Evolutionary conservation across 64 coral and sea anemone species (phyloP), one percentile per base, ranked within the genome.

Genomic region (Catalaphyllia jardinei): DNA sequence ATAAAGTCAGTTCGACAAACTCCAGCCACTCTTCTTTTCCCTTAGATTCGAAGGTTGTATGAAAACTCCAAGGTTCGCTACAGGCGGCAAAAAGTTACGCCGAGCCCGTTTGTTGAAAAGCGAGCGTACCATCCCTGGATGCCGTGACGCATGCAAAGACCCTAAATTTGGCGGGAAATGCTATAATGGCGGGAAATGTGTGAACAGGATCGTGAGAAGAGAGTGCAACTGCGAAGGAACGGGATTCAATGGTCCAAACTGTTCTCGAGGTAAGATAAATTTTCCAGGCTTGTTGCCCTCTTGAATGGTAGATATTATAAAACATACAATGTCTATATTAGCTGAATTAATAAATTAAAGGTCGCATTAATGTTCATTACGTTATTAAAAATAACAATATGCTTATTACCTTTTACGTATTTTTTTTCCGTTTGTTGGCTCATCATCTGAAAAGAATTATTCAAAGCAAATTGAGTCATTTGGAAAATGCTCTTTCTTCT

Each of bases 41-140:
- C 31, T 62, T 46, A 93, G 95, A 52, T 93, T 97, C 24, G 63
- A 71, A 29, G 95, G 95, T 29, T 93, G 95, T 38, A 93, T 97
- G 62, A 88, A 88, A 31, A 93, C 78, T 46, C 87, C 88, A n/a
- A 77, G 87, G 76, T 64, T 88, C 22, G 72, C 80, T 18, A 50
- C 62, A 80, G 77, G 91, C 24, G 55, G 87, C 39, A 54, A 90
- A 65, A 71, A 59, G 54, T 19, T 86, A 87, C 80, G 88, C 75
- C n/a, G 76, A 39, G 76, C 71, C 33, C 72, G 59, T 15, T 42
- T 86, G 24, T 54, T 65, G 29, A 79, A 74, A 31, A 76, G 52
- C 4, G 51, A 50, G 30, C 77, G 73, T 3, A 79, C 85, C 28
- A 71, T 71, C 9, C 18, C 29, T 19, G 86, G 79, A 22, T 96